Conservation (phyloP, 2,113 vertebrate species). For the Eonycteris spelaea region DNA sequence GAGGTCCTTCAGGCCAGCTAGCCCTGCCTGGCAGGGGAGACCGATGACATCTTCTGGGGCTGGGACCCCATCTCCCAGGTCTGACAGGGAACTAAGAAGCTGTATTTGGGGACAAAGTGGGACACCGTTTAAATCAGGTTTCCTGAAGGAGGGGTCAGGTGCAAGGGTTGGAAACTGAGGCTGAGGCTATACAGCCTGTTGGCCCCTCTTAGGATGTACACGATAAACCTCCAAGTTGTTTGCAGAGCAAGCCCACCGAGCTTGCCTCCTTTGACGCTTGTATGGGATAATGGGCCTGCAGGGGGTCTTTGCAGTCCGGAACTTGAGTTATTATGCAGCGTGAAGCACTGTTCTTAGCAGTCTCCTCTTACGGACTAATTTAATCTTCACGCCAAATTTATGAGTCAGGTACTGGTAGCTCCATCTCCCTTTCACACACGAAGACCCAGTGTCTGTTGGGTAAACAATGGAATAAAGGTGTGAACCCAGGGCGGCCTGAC, state of each 20-base stretch:
- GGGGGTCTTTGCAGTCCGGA: not conserved
- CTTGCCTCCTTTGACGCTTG: not conserved
- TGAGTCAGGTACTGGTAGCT: not conserved
- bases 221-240: not conserved
- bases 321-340: not conserved
- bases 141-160: constrained; percentile 9
- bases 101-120: constrained; percentile 37
- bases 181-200: constrained; percentile 7
- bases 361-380: not conserved
- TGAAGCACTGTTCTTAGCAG: not conserved
- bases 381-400: not conserved
- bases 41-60: constrained; percentile 9
- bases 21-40: not conserved
- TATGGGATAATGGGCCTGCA: not conserved
- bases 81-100: not conserved
- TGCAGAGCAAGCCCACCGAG: not conserved
- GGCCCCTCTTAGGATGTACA: not conserved
- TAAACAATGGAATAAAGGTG: not conserved
- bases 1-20: not conserved
- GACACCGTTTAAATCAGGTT: constrained; percentile 47
- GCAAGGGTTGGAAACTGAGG: constrained; percentile 44
- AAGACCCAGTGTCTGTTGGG: not conserved
- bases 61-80: not conserved
- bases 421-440: not conserved
- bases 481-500: not conserved